These are phyloP conservation scores for Chesias legatella DNA, from an alignment of 2,888 invertebrate genomes.

Conservation along the genomic window DNA sequence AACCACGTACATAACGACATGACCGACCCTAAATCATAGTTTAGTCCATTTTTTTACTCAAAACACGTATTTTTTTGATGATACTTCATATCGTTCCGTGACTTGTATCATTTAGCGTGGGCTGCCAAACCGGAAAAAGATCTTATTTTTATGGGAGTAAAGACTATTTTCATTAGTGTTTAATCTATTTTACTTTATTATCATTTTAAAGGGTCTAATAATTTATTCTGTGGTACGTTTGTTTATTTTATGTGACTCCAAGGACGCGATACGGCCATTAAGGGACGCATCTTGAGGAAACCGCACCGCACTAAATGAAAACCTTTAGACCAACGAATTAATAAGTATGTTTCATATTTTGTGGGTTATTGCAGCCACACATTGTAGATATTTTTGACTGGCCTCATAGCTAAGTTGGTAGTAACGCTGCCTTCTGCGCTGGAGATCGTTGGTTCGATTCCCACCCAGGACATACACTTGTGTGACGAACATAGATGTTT, in stretches of 20 bases:
- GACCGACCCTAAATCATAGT: slow-evolving; percentile 26
- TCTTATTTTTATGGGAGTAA: neutral
- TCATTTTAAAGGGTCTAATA: slow-evolving; percentile 27
- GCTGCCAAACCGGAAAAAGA: neutral
- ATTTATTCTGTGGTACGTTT: slow-evolving; percentile 28
- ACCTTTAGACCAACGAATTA: too few relatives aligned
- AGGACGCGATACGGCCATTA: slow-evolving; percentile 24
- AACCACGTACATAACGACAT: slow-evolving; percentile 7
- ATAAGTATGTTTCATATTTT: too few relatives aligned
- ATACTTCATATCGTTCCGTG: slow-evolving; percentile 20
- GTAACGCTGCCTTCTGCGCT: too few relatives aligned
- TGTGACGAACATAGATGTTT: too few relatives aligned
- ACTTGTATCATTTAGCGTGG: slow-evolving; percentile 18
- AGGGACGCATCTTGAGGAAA: slow-evolving; percentile 22
- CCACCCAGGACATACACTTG: too few relatives aligned
- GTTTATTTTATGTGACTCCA: slow-evolving; percentile 26
- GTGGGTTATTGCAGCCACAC: too few relatives aligned
- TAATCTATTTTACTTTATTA: slow-evolving; percentile 28
- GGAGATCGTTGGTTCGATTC: too few relatives aligned
- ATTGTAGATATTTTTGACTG: too few relatives aligned
- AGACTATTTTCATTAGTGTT: slow-evolving; percentile 8
- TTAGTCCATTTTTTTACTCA: slow-evolving; percentile 23
- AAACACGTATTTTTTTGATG: slow-evolving; percentile 21
- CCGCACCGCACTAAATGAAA: slow-evolving; percentile 11
- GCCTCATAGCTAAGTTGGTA: too few relatives aligned